Evolutionary conservation across 2,113 vertebrate species (phyloP), one percentile per base, ranked within the genome.

Genomic region (Rafetus swinhoei): DNA sequence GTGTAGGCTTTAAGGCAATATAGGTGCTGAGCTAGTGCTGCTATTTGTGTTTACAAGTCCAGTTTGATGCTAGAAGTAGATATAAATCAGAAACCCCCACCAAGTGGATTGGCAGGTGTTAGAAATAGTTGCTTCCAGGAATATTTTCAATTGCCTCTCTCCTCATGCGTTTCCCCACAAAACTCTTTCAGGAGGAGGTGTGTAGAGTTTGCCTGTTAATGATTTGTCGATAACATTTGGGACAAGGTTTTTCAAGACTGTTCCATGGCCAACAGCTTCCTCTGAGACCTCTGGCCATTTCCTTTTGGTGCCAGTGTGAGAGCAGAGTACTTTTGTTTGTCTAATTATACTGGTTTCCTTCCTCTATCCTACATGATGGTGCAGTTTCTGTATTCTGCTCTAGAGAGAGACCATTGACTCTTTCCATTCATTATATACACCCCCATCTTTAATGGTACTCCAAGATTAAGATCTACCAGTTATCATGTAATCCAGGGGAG

Each of bases 1-100:
- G 19, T 59, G 32, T 76, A 57, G 3, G 79, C 53, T 92, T 90
- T 93, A 81, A 94, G 84, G 81, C 82, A 90, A 89, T 32, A 45
- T 32, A 89, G 45, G 4, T n/a, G 25, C 62, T 25, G 79, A 80
- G 65, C 84, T 87, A 77, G 81, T 80, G 45, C 39, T 74, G 60
- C 16, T 77, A 59, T 77, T 27, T 79, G 29, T 74, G 82, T 89
- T 74, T 90, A 19, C 79, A 80, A 57, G 81, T 69, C 52, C 16
- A 69, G n/a, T 39, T 79, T 53, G 55, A 83, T 5, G 25, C 77
- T 52, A 77, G 27, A 25, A 57, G 10, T 52, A 54, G 1, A 53
- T 7, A 56, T 2, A 74, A 79, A n/a, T 25, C n/a, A 13, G 27
- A 69, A 22, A 50, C 5, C 27, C 5, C 76, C 22, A 19, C 35